phyloP scores from a whole-genome alignment of 2,888 invertebrate species.

The Bimastos eiseni region DNA sequence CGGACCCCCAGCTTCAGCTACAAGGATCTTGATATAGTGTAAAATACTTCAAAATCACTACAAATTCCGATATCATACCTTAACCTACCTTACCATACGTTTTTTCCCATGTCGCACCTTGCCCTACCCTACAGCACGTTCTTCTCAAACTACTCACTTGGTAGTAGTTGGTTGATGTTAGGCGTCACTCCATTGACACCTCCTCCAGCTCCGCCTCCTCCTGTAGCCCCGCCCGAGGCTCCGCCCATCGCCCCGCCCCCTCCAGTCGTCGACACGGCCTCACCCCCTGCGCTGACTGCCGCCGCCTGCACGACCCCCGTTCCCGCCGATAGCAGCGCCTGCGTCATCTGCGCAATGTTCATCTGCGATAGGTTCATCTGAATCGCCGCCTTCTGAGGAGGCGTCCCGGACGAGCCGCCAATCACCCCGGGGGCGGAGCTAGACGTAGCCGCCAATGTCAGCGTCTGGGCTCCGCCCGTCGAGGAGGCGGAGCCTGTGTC shows the following conservation, averaged over 20 bases:
- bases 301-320: conserved; percentile 8
- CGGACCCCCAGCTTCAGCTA: no score
- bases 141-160: conserved; percentile 38
- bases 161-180: conserved; percentile 48
- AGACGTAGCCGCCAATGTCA: background rate
- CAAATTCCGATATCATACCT: no score
- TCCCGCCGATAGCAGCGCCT: conserved; percentile 13
- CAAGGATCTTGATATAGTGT: no score
- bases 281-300: background rate
- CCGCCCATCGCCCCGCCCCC: background rate
- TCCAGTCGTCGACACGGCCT: conserved; percentile 3
- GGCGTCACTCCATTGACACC: conserved; percentile 33
- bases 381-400: background rate
- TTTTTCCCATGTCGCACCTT: no score
- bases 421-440: background rate
- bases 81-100: no score
- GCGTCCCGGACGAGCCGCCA: background rate
- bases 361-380: no score
- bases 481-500: background rate
- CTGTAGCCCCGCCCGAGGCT: background rate
- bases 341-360: conserved; percentile 24
- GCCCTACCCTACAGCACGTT: no score
- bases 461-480: background rate
- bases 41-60: no score
- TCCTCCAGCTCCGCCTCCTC: background rate